A percentile compares a stretch with the other conserved stretches of the same genome.
phyloP scores from a whole-genome alignment of 2,888 invertebrate genomes.

The Microctonus hyperodae region DNA sequence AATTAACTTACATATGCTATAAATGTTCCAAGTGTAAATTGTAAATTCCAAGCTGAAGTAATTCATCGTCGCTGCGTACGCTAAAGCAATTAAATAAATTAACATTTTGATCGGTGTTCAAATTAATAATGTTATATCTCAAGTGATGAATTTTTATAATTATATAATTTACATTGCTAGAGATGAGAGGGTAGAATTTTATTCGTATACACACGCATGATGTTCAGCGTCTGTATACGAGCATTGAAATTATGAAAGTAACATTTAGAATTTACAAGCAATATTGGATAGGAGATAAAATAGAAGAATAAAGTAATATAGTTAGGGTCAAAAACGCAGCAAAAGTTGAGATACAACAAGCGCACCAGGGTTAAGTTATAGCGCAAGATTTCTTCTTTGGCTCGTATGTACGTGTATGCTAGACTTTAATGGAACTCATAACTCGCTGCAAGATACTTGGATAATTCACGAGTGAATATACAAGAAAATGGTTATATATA shows the following conservation, averaged over 20 bases:
- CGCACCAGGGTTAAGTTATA: slow-evolving; percentile 8
- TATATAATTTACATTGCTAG: no score
- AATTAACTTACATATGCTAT: no score
- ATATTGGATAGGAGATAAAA: no score
- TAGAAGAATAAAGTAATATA: slow-evolving; percentile 6
- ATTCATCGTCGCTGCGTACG: no score
- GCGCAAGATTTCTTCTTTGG: slow-evolving; percentile 3
- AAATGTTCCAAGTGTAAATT: no score
- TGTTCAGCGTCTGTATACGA: background rate
- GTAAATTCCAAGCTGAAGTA: no score
- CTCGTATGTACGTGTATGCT: slow-evolving; percentile 4
- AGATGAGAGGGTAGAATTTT: no score
- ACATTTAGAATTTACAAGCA: background rate
- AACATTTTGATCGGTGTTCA: no score
- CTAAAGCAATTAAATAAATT: no score
- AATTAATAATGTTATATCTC: no score
- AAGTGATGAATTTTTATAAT: no score
- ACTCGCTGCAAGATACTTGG: slow-evolving; percentile 17
- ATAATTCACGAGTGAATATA: slow-evolving; percentile 8
- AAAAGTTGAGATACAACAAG: slow-evolving; percentile 11
- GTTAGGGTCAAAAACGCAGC: slow-evolving; percentile 3
- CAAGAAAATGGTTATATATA: slow-evolving; percentile 1
- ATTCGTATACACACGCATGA: no score
- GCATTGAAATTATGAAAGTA: background rate
- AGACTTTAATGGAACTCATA: slow-evolving; percentile 24